Base-by-base conservation (phyloP, 2,888 invertebrate species). In the Creontiades dilutus region DNA sequence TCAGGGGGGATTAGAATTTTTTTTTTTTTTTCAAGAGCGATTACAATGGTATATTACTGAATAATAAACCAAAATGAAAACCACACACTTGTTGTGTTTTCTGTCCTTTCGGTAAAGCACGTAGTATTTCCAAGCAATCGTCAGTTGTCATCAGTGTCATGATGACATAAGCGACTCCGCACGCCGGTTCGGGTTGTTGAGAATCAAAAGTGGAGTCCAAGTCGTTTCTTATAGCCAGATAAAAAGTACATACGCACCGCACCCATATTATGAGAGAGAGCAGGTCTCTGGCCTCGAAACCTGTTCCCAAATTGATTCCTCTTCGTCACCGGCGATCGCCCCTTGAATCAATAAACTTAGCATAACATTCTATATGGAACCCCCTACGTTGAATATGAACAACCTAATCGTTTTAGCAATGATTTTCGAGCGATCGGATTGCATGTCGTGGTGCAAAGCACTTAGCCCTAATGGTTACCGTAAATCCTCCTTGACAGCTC, bases 311-410 rank as follows among this genome's bases (percentile, higher is more conserved):
- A 76, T 76, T 76, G 76, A 76, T 76, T 5, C 76, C 76, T 46
- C 76, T 76, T 28, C 76, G 7, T 76, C 76, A 76, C 14, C 46
- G 27, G 2, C 46, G 11, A 28, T 76, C 28, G 28, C 76, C 76
- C 13, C 28, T 28, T 46, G 76, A 76, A n/a, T 76, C 76, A 76
- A 76, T 76, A 76, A 76, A 76, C 76, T 76, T 76, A 16, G 76
- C 76, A 76, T 76, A 76, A 76, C 76, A 76, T 76, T 76, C 28
- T 19, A 16, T 16, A 52, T n/a, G n/a, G 61, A 61, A 61, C 61
- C 61, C 61, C 61, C 61, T 61, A 61, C 61, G 61, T 61, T n/a
- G 61, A 61, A 61, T 61, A 61, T 61, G 61, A 16, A 61, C 61
- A 19, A 61, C n/a, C 61, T 61, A 61, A 61, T 61, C 61, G 61